Conservation (phyloP, 1,140 invertebrate genomes). For the Musca vetustissima region DNA sequence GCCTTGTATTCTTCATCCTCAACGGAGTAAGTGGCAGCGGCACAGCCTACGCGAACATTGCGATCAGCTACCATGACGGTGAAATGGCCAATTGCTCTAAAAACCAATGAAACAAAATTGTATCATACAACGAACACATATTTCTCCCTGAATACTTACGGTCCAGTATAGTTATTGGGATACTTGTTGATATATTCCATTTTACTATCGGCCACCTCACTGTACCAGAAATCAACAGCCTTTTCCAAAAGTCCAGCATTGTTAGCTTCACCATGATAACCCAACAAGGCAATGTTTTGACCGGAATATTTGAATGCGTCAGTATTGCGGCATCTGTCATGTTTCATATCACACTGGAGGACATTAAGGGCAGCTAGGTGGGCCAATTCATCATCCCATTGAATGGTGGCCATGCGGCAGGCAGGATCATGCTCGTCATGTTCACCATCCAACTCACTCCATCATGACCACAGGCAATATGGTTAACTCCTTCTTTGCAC, state of each 20-base stretch:
- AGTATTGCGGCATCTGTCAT: conserved; percentile 30
- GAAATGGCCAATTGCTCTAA: conserved; percentile 45
- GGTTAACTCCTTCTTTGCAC: neutral
- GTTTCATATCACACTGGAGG: conserved; percentile 25
- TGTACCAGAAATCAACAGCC: conserved; percentile 25
- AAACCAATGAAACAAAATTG: neutral
- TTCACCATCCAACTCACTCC: conserved; percentile 17
- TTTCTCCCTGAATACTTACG: neutral
- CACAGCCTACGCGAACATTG: conserved; percentile 44
- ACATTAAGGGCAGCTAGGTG: conserved; percentile 27
- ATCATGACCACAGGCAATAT: conserved; percentile 18
- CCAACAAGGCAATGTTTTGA: conserved; percentile 27
- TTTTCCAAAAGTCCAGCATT: neutral
- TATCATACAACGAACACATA: too few relatives aligned
- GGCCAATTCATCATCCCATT: conserved; percentile 32
- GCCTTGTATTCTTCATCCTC: neutral
- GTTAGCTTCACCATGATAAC: neutral
- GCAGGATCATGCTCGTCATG: conserved; percentile 4
- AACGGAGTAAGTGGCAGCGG: conserved; percentile 25
- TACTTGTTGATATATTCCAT: conserved; percentile 8
- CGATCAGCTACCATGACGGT: conserved; percentile 46
- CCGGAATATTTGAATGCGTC: conserved; percentile 18
- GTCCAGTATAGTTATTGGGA: conserved; percentile 22
- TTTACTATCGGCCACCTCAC: conserved; percentile 22
- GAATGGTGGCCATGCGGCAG: conserved; percentile 27